Evolutionary conservation across 2,797 vertebrate species (phyloP).

Genomic region (Thaleichthys pacificus): DNA sequence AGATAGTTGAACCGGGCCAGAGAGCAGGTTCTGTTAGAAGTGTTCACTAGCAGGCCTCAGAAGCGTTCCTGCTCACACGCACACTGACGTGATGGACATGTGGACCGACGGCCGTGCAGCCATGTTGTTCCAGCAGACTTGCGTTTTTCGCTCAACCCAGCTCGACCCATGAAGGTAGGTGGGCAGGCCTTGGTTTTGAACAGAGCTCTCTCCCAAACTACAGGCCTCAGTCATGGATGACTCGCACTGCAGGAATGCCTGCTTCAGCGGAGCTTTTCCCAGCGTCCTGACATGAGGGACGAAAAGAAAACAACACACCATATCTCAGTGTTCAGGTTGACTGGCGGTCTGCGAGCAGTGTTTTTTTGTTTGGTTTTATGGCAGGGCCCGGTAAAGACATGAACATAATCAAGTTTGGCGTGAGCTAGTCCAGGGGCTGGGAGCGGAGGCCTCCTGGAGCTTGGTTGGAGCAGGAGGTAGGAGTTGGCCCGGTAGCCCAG

Average conservation of each 20-base stretch:
- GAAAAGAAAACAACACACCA: background rate
- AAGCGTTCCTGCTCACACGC: slow-evolving; percentile 50
- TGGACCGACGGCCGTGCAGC: slow-evolving; percentile 22
- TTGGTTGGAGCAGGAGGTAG: slow-evolving; percentile 33
- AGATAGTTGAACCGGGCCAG: slow-evolving; percentile 25
- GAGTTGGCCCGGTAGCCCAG: slow-evolving; percentile 37
- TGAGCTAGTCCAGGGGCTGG: slow-evolving; percentile 30
- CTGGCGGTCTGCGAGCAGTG: slow-evolving; percentile 20
- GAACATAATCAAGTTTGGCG: slow-evolving; percentile 14
- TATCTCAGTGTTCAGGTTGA: background rate
- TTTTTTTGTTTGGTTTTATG: slow-evolving; percentile 11
- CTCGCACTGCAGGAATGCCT: slow-evolving; percentile 41
- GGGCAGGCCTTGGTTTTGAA: slow-evolving; percentile 26
- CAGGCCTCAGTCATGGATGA: slow-evolving; percentile 48
- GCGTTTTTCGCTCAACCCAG: slow-evolving; percentile 37
- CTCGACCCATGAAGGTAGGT: slow-evolving; percentile 41
- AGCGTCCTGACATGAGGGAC: background rate
- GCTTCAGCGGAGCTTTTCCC: slow-evolving; percentile 12
- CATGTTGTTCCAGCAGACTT: slow-evolving; percentile 33
- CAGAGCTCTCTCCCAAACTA: slow-evolving; percentile 44
- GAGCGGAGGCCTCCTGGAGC: slow-evolving; percentile 23
- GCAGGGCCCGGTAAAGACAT: slow-evolving; percentile 11
- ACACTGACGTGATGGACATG: slow-evolving; percentile 44
- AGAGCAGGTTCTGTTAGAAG: slow-evolving; percentile 22
- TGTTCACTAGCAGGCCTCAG: slow-evolving; percentile 34